Base-by-base conservation (phyloP, 2,113 vertebrate genomes). In the Etheostoma spectabile region DNA sequence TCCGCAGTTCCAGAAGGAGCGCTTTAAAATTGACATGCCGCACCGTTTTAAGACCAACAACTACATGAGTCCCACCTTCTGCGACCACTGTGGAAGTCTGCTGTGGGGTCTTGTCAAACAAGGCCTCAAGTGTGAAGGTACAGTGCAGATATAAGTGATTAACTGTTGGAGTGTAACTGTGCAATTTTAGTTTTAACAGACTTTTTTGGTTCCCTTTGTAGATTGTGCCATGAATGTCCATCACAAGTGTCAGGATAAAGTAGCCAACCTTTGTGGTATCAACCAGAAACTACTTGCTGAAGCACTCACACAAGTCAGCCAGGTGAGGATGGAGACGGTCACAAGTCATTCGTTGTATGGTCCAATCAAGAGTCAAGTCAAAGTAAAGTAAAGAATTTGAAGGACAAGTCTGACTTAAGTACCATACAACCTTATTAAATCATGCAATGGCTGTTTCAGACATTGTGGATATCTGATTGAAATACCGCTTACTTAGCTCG, bases 51-150 rank as follows among this genome's bases (percentile, higher is more conserved):
- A 96, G 89, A 96, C 90, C 72, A 80, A 99, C 94, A 99, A 99
- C 95, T 99, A 99, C 93, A 99, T 99, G 97, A 99, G 98, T 92
- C 98, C 98, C 3, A 99, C 97, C 22, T 99, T 99, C 96, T 99
- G 98, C 0, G 98, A 99, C 93, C 98, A 99, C 93, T 99, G 98
- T 0, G 98, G 98, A 77, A 99, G 98, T 88, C 94, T 99, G 91
- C 96, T 99, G 56, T 99, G 98, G 98, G 98, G 98, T 35, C 93
- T 99, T 78, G 98, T 99, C 88, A 98, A 95, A 81, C 98, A 99
- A 80, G 98, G 98, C 6, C 95, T 98, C n/a, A 99, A 99, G 76
- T 99, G 98, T 90, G 98, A 99, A 96, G 98, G 98, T 99, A 91
- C 1, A 72, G 95, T 96, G 82, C 1, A 65, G 6, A 62, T 38